These are phyloP conservation scores for Podargus strigoides DNA, from an alignment of 2,797 vertebrate species.

Conservation along the genomic window DNA sequence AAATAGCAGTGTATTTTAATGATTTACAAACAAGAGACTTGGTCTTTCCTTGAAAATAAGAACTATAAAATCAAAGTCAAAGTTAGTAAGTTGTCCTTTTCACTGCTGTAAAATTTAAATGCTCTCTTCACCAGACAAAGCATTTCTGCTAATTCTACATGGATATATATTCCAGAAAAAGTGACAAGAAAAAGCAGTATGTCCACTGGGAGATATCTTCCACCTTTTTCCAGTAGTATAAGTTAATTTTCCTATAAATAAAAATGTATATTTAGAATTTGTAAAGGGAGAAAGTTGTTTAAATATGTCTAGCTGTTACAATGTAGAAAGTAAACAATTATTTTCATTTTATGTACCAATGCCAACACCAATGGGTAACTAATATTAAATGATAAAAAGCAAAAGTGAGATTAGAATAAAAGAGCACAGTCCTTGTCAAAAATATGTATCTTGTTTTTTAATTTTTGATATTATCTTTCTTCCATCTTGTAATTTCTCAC, in stretches of 20 bases:
- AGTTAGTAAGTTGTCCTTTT: not conserved
- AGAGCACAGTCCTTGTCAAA: not conserved
- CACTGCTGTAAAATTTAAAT: not conserved
- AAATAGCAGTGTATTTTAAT: not conserved
- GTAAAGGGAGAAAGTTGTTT: not conserved
- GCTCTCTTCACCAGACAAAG: not conserved
- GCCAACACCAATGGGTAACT: not conserved
- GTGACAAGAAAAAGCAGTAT: not conserved
- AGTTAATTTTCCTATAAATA: not conserved
- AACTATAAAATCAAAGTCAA: not conserved
- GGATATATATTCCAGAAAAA: not conserved
- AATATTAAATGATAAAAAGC: not conserved
- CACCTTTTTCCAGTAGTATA: not conserved
- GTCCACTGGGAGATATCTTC: not conserved
- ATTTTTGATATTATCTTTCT: not conserved
- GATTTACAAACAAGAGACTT: not conserved
- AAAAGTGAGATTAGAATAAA: not conserved
- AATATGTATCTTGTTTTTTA: not conserved
- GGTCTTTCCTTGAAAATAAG: not conserved
- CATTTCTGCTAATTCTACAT: not conserved
- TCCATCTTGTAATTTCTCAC: not conserved
- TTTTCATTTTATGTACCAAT: not conserved
- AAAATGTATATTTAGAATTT: not conserved
- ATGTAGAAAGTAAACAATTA: not conserved
- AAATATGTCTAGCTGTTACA: not conserved